Percentiles rank a stretch among this genome's conserved stretches.
These are phyloP conservation scores for Leptura quadrifasciata DNA, from an alignment of 2,888 invertebrate genomes.

Conservation along the genomic window DNA sequence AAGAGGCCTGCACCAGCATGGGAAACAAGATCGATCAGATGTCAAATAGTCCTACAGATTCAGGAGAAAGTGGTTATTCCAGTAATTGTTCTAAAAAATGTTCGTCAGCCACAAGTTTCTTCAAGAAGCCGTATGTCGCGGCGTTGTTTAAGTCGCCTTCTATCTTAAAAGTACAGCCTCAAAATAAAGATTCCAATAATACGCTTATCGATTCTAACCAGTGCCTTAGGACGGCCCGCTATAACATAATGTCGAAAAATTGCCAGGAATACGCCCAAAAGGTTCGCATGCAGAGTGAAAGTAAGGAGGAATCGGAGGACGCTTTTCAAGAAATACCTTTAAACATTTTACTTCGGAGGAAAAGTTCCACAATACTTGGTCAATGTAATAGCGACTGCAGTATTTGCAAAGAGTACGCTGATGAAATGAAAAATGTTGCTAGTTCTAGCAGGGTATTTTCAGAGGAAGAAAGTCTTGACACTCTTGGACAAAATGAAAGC, in stretches of 20 bases:
- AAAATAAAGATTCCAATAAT: conserved; percentile 4
- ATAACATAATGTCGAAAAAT: conserved; percentile 51
- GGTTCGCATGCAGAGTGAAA: conserved; percentile 47
- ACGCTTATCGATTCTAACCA: not conserved
- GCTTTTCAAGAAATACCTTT: conserved; percentile 55
- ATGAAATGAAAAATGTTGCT: not conserved
- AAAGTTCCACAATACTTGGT: conserved; percentile 36
- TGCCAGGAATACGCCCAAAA: conserved; percentile 55
- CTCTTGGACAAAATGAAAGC: not conserved
- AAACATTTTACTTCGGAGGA: conserved; percentile 48
- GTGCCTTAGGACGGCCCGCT: conserved; percentile 1
- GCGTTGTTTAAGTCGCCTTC: conserved; percentile 55
- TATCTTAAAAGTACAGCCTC: not conserved
- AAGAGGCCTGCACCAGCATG: not conserved
- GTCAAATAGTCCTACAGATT: conserved; percentile 45
- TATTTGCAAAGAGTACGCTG: conserved; percentile 25
- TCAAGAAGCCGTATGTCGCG: conserved; percentile 60
- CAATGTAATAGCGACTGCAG: conserved; percentile 42
- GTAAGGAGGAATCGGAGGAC: conserved; percentile 32
- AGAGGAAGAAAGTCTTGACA: not conserved
- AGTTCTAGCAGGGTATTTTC: not conserved
- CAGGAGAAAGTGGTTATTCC: conserved; percentile 62
- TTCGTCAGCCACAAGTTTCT: conserved; percentile 54
- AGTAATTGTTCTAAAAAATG: conserved; percentile 57
- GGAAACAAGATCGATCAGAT: conserved; percentile 14